phyloP scores from a whole-genome alignment of 2,888 invertebrate species.

The Epinotia demarniana region DNA sequence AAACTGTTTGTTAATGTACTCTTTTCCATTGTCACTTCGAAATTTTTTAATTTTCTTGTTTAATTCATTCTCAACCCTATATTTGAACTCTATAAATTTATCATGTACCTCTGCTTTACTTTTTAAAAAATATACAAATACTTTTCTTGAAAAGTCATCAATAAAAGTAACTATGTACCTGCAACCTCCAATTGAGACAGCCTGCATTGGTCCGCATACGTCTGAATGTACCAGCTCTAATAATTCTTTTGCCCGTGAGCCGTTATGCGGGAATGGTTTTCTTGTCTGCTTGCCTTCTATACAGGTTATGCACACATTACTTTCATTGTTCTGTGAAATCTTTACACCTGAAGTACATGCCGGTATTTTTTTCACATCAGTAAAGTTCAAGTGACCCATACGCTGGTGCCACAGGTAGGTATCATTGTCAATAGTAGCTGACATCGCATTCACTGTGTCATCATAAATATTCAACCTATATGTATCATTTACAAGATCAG shows the following conservation, averaged over 20 bases:
- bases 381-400: constrained; percentile 45
- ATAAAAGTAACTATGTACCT: constrained; percentile 31
- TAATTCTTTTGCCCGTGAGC: no score
- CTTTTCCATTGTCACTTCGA: not conserved
- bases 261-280: constrained; percentile 32
- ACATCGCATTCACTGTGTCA: constrained; percentile 24
- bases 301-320: constrained; percentile 37
- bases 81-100: constrained; percentile 20
- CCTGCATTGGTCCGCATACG: no score
- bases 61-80: constrained; percentile 17
- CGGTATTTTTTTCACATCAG: constrained; percentile 42
- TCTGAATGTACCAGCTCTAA: no score
- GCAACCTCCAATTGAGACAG: constrained; percentile 29
- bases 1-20: constrained; percentile 2
- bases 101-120: constrained; percentile 16
- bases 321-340: constrained; percentile 30
- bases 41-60: not conserved
- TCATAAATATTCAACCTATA: constrained; percentile 41
- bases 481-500: constrained; percentile 44
- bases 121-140: constrained; percentile 14
- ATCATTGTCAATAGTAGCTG: constrained; percentile 19
- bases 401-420: constrained; percentile 44
- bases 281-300: constrained; percentile 47
- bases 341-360: constrained; percentile 38
- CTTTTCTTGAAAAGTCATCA: constrained; percentile 31